Base-by-base conservation (phyloP, 2,888 invertebrate species). In the Automeris io region DNA sequence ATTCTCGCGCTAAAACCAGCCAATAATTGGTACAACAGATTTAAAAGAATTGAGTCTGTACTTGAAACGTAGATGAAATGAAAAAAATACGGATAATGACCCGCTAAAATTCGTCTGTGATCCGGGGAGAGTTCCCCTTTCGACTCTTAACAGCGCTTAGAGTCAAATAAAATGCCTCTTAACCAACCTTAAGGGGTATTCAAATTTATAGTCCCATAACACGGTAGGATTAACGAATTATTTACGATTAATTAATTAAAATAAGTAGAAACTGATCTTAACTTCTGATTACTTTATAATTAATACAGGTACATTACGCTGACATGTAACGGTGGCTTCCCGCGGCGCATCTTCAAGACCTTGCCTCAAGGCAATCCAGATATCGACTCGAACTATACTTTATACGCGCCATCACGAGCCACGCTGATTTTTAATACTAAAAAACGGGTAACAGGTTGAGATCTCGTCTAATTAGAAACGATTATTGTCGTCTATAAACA, bases 141-240 rank as follows among this genome's bases (percentile, higher is more conserved):
- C 53, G 70, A 76, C 77, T 73, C 77, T 79, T 77, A 79, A 81
- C 80, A 81, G 76, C 78, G 66, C 78, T 82, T 74, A 75, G 72
- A 65, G 65, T 71, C 72, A 77, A 79, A 80, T 82, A 77, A 83
- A 81, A 70, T 65, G 72, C 70, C 72, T 58, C 69, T 76, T 79
- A 77, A 78, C 79, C 72, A 57, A 60, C 70, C 50, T 68, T 61
- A 55, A 64, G 62, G 56, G 61, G 61, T 64, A 47, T 52, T 54
- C 40, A 47, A 47, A 29, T 24, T 40, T 35, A 35, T 39, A 31
- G 32, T 13, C 21, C 18, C 21, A 25, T 9, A 11, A 26, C 9
- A 33, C 26, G 24, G 21, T 9, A 26, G 8, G 26, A 11, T 25
- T 33, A 34, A 34, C 33, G 38, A 29, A 33, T 22, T 21, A 18